Evolutionary conservation across 2,797 vertebrate species (phyloP).

Genomic region (Girardinus metallicus): DNA sequence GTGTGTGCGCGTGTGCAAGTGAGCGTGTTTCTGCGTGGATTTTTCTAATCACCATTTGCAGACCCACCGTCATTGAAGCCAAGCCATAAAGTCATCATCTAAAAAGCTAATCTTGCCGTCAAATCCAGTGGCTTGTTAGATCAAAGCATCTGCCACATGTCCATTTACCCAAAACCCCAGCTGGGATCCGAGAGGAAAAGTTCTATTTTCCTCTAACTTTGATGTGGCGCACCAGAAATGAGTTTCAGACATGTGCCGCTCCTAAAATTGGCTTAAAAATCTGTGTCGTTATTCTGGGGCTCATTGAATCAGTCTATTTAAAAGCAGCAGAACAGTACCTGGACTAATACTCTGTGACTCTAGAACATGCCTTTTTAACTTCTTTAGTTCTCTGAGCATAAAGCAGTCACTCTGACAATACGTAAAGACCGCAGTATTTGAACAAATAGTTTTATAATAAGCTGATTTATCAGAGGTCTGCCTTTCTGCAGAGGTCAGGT

Average conservation of each 20-base stretch:
- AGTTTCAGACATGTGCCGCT: constrained; percentile 56
- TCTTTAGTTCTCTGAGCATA: neutral
- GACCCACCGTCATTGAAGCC: constrained; percentile 34
- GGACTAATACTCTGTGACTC: constrained; percentile 6
- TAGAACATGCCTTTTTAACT: neutral
- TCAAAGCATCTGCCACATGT: constrained; percentile 75
- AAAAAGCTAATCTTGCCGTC: constrained; percentile 62
- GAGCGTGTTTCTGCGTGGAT: constrained; percentile 20
- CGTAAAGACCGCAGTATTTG: neutral
- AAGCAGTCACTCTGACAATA: neutral
- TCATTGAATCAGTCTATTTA: constrained; percentile 40
- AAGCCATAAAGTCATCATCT: constrained; percentile 64
- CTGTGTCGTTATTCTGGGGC: constrained; percentile 55
- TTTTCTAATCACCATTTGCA: constrained; percentile 41
- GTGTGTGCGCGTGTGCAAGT: neutral
- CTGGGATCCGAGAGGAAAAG: constrained; percentile 72
- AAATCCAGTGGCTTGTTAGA: constrained; percentile 64
- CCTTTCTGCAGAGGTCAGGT: constrained; percentile 9
- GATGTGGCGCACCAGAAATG: constrained; percentile 77
- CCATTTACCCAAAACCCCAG: constrained; percentile 54
- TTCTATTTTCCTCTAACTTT: constrained; percentile 72
- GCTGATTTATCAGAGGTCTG: constrained; percentile 36
- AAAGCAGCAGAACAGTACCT: constrained; percentile 20
- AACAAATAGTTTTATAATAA: constrained; percentile 37
- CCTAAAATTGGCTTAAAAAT: constrained; percentile 58